Percentiles rank a stretch among this genome's conserved stretches.
These are phyloP conservation scores for Phortica variegata DNA, from an alignment of 1,140 invertebrate genomes.

Conservation along the genomic window DNA sequence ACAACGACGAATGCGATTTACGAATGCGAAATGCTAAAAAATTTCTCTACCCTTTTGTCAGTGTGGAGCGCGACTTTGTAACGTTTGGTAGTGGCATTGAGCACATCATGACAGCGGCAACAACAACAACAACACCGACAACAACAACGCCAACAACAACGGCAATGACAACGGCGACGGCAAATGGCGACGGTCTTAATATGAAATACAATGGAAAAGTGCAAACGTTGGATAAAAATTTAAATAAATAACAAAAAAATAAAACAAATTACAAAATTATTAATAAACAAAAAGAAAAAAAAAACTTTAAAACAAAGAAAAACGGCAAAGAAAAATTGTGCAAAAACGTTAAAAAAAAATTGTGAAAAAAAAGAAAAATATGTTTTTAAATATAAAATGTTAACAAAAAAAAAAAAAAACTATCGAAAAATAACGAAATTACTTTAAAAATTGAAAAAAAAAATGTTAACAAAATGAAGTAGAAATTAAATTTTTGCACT, in stretches of 20 bases:
- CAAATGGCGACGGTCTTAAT: no score
- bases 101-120: slow-evolving; percentile 18
- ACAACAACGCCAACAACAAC: no score
- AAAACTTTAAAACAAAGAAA: background rate
- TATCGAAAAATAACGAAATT: slow-evolving; percentile 1
- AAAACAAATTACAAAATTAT: slow-evolving; percentile 1
- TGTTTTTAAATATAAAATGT: background rate
- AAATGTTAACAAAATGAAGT: slow-evolving; percentile 2
- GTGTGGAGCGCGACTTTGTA: slow-evolving; percentile 53
- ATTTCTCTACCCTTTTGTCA: slow-evolving; percentile 55
- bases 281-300: background rate
- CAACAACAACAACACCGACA: slow-evolving; percentile 16
- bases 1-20: no score
- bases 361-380: background rate
- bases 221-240: slow-evolving; percentile 15
- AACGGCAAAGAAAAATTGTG: background rate
- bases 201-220: slow-evolving; percentile 9
- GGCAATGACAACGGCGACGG: no score
- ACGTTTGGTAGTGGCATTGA: no score
- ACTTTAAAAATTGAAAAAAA: slow-evolving; percentile 13
- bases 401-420: background rate
- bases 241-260: slow-evolving; percentile 2
- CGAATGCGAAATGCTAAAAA: slow-evolving; percentile 16
- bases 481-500: background rate
- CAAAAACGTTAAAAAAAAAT: background rate